These are phyloP conservation scores for Pissodes strobi DNA, from an alignment of 1,140 invertebrate species.

Conservation along the genomic window DNA sequence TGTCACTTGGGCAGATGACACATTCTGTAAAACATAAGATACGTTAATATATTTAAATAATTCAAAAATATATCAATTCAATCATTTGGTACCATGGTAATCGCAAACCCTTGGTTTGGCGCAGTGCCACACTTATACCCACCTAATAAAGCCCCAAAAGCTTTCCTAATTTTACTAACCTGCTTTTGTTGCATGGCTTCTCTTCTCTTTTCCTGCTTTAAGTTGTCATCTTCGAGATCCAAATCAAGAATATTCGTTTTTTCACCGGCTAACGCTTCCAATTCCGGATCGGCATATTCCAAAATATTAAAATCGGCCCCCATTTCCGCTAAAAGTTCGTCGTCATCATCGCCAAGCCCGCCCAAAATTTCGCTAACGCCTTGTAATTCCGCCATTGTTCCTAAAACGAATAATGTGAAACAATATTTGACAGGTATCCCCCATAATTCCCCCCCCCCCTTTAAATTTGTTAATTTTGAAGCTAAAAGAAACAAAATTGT, in stretches of 20 bases:
- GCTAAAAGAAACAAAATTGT: no score
- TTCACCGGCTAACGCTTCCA: slow-evolving; percentile 77
- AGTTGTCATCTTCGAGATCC: slow-evolving; percentile 73
- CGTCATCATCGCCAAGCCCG: slow-evolving; percentile 83
- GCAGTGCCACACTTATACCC: no score
- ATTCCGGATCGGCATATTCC: slow-evolving; percentile 92
- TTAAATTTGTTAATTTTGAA: no score
- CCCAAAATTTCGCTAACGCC: slow-evolving; percentile 77
- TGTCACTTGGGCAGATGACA: no score
- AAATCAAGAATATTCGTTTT: slow-evolving; percentile 74
- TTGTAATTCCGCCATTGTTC: slow-evolving; percentile 73
- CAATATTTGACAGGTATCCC: neutral
- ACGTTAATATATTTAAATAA: no score
- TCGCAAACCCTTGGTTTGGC: no score
- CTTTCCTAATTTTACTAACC: no score
- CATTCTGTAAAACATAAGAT: no score
- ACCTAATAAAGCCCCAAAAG: no score
- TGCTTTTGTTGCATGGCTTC: slow-evolving; percentile 6
- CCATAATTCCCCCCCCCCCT: no score
- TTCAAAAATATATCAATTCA: no score
- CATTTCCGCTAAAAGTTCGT: slow-evolving; percentile 87
- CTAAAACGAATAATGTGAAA: slow-evolving; percentile 32
- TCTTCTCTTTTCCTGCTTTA: slow-evolving; percentile 63
- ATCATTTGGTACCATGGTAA: no score
- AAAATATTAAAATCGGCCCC: slow-evolving; percentile 95